A percentile compares a stretch with the other conserved stretches of the same genome.
Evolutionary conservation across 2,113 vertebrate species (phyloP).

Genomic region (Gallinago jamesoni): DNA sequence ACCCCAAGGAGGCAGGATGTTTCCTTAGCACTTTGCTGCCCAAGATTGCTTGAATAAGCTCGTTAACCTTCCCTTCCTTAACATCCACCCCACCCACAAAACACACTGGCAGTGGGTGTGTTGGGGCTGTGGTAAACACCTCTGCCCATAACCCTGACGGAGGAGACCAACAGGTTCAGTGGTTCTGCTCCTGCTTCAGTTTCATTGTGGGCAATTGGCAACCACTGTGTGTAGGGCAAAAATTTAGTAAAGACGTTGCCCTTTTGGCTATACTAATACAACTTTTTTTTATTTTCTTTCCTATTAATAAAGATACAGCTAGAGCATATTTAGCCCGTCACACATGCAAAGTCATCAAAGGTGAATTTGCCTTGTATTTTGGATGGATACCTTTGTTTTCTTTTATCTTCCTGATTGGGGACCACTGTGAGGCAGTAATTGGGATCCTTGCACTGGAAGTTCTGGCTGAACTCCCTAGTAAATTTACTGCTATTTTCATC

Average conservation of each 20-base stretch:
- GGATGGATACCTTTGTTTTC: not conserved
- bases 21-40: not conserved
- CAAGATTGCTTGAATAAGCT: not conserved
- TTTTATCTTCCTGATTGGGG: not conserved
- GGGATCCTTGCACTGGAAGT: not conserved
- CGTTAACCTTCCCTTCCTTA: not conserved
- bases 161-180: not conserved
- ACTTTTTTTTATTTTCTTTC: not conserved
- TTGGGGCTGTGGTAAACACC: not conserved
- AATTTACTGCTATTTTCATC: conserved; percentile 37
- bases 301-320: not conserved
- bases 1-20: not conserved
- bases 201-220: not conserved
- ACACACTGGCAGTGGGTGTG: not conserved
- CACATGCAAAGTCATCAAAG: not conserved
- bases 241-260: not conserved
- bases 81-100: not conserved
- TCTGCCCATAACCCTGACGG: not conserved
- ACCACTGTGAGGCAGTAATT: not conserved
- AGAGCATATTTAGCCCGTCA: not conserved
- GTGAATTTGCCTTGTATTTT: not conserved
- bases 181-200: not conserved
- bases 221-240: not conserved
- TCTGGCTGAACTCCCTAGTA: conserved; percentile 32
- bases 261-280: not conserved